Base-by-base conservation (phyloP, 2,113 vertebrate species). In the Aspiorhynchus laticeps region DNA sequence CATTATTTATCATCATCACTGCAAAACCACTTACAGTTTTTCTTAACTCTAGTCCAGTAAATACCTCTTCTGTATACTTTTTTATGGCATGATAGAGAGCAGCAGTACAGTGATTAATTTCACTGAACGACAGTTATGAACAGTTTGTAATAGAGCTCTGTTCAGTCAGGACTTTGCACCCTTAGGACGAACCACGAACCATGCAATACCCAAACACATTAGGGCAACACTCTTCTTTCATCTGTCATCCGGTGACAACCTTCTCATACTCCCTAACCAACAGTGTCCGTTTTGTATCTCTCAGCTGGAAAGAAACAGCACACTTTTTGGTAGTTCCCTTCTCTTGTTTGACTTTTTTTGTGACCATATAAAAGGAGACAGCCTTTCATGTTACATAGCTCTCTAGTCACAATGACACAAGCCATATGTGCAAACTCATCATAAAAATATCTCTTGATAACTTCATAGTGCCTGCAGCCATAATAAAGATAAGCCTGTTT, bases 361-460 rank as follows among this genome's bases (percentile, higher is more conserved):
- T 80, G 33, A 78, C 85, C 53, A 67, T 38, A 43, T 67, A 53
- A 85, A 83, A 91, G 76, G 63, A 88, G 61, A 87, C 56, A 43
- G 48, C 53, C 24, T 85, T 87, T 69, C 43, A 77, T 84, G 75
- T 53, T 84, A 87, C 10, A 85, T 59, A 86, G 86, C 17, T n/a
- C 79, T 75, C 31, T 61, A 86, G 82, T 85, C 88, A 77, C 65
- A 87, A 86, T 5, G 59, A 90, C 69, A 80, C 61, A 89, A 90
- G 59, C 90, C 86, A 84, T 86, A 84, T 90, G 77, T 89, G 84
- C 87, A 88, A 87, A 89, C 78, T 65, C 81, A 85, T 74, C 77
- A 74, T 89, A 85, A 91, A 89, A 82, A 91, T 87, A 86, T 63
- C 3, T 83, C 77, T 78, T 85, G 78, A 80, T 85, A 24, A 77